Conservation (phyloP, 2,113 vertebrate genomes). For the Sterrhoptilus dennistouni region DNA sequence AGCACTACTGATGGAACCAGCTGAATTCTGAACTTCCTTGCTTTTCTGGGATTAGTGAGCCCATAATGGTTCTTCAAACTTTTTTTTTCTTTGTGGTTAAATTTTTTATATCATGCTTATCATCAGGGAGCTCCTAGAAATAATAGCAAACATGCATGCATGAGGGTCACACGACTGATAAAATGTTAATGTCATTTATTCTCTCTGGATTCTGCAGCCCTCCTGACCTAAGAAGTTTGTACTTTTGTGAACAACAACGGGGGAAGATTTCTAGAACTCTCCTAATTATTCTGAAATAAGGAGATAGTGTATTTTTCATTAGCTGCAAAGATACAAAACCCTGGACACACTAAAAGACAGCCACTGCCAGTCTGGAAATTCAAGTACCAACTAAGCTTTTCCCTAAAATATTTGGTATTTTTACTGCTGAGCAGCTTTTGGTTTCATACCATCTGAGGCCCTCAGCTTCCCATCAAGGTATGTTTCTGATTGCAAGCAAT, state of each 20-base stretch:
- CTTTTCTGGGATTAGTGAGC: slow-evolving; percentile 20
- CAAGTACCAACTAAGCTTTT: not conserved
- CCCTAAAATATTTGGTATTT: not conserved
- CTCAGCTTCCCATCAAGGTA: not conserved
- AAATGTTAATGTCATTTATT: slow-evolving; percentile 56
- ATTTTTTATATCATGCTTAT: slow-evolving; percentile 54
- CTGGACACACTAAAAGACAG: not conserved
- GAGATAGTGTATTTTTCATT: not conserved
- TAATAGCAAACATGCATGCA: slow-evolving; percentile 36
- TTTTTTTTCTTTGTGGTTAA: not conserved
- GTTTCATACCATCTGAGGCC: not conserved
- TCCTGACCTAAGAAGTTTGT: slow-evolving; percentile 17
- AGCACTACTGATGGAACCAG: not conserved
- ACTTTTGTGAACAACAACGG: not conserved
- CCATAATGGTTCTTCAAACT: not conserved
- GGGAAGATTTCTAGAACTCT: not conserved
- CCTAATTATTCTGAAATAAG: not conserved
- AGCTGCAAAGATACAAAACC: not conserved
- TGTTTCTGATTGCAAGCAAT: not conserved
- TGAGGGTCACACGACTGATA: slow-evolving; percentile 23
- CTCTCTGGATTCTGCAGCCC: not conserved
- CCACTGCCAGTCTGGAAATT: not conserved
- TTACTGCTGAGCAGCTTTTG: not conserved
- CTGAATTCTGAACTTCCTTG: slow-evolving; percentile 3
- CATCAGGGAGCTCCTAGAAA: slow-evolving; percentile 45